A percentile compares a stretch with the other conserved stretches of the same genome.
phyloP scores from a whole-genome alignment of 2,797 vertebrate species.

The Acanthurus tractus region DNA sequence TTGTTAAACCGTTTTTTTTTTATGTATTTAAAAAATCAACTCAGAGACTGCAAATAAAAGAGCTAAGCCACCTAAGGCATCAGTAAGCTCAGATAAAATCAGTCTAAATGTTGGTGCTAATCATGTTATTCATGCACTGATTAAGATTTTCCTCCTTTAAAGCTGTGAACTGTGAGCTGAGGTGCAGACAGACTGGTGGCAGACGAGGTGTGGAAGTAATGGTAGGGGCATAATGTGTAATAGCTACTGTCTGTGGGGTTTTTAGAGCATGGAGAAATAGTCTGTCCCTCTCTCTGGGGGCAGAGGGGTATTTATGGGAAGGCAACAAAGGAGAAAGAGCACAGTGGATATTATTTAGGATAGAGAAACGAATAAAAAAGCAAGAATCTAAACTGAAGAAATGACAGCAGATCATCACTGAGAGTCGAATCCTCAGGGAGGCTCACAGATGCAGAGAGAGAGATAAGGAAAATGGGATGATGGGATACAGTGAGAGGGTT shows the following conservation, averaged over 20 bases:
- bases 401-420: not conserved
- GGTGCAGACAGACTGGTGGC: constrained; percentile 38
- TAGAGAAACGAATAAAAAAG: constrained; percentile 24
- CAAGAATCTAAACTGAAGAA: not conserved
- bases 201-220: constrained; percentile 28
- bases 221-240: constrained; percentile 36
- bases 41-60: not conserved
- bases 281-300: constrained; percentile 57
- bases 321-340: constrained; percentile 14
- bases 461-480: constrained; percentile 2
- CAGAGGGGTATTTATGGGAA: constrained; percentile 63
- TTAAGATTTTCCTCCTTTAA: constrained; percentile 7
- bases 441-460: constrained; percentile 13
- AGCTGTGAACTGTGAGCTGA: constrained; percentile 22
- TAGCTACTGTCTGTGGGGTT: constrained; percentile 58
- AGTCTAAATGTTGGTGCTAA: not conserved
- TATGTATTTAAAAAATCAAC: not conserved
- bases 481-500: not conserved
- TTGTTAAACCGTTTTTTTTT: not conserved
- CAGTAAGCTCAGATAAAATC: not conserved
- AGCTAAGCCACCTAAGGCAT: not conserved
- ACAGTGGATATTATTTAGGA: constrained; percentile 17
- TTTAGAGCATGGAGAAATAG: constrained; percentile 62
- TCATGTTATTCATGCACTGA: constrained; percentile 16
- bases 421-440: constrained; percentile 20